Evolutionary conservation across 2,113 vertebrate genomes (phyloP).

Genomic region (Neomonachus schauinslandi): DNA sequence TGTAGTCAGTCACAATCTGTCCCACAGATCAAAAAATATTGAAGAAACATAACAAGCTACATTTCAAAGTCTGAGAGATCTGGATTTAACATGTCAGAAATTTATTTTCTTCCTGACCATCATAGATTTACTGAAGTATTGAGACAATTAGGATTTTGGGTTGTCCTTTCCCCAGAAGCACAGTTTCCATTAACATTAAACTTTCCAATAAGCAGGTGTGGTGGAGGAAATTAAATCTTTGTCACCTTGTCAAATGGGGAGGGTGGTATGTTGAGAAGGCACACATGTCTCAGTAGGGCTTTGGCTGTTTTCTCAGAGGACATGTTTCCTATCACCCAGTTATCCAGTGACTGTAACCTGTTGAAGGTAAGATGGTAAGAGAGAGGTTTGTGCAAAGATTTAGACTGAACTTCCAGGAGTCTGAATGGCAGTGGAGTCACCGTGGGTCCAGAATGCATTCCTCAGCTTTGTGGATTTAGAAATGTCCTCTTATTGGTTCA

Average conservation of each 20-base stretch:
- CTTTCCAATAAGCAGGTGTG: not conserved
- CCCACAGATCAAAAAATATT: not conserved
- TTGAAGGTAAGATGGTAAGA: not conserved
- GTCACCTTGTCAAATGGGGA: not conserved
- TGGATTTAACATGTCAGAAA: slow-evolving; percentile 30
- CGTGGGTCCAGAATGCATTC: not conserved
- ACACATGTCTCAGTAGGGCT: not conserved
- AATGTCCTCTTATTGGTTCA: not conserved
- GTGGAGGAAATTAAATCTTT: slow-evolving; percentile 5
- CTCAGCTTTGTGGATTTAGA: slow-evolving; percentile 13
- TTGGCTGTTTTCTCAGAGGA: not conserved
- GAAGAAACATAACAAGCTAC: slow-evolving; percentile 47
- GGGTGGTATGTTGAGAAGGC: not conserved
- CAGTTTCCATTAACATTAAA: slow-evolving; percentile 31
- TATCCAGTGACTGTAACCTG: not conserved
- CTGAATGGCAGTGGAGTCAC: not conserved
- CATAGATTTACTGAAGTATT: slow-evolving; percentile 20
- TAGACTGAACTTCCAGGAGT: not conserved
- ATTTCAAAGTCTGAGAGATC: slow-evolving; percentile 8
- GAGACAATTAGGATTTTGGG: slow-evolving; percentile 6
- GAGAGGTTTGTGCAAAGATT: not conserved
- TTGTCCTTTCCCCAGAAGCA: not conserved
- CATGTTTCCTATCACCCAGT: not conserved
- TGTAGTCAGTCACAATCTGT: slow-evolving; percentile 65
- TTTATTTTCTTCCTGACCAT: not conserved